phyloP scores from a whole-genome alignment of 2,113 vertebrate species.

The Colossoma macropomum region DNA sequence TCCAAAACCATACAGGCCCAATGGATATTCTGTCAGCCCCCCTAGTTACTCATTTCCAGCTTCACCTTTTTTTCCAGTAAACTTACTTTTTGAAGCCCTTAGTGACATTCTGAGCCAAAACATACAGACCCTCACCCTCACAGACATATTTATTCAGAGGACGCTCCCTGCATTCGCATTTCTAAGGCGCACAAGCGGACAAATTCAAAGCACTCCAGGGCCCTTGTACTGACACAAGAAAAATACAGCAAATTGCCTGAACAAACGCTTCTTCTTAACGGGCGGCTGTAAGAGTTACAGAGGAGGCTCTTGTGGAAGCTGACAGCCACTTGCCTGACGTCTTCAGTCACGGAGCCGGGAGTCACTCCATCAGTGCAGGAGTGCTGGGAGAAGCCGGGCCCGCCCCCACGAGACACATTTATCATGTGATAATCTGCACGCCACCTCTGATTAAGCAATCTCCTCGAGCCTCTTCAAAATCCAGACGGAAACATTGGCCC shows the following conservation, averaged over 20 bases:
- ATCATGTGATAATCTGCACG: slow-evolving; percentile 29
- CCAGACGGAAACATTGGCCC: slow-evolving; percentile 1
- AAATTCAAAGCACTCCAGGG: slow-evolving; percentile 32
- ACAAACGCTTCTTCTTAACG: slow-evolving; percentile 5
- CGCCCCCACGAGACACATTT: slow-evolving; percentile 28
- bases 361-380: slow-evolving; percentile 4
- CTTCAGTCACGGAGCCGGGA: slow-evolving; percentile 26
- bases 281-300: slow-evolving; percentile 5
- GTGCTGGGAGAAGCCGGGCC: background rate
- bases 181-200: background rate
- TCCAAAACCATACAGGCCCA: too few relatives aligned
- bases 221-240: slow-evolving; percentile 12
- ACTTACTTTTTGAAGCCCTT: background rate
- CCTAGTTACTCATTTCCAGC: too few relatives aligned
- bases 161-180: background rate
- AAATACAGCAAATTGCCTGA: slow-evolving; percentile 31
- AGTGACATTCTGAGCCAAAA: background rate
- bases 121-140: background rate
- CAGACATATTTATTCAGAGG: background rate
- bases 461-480: slow-evolving; percentile 12
- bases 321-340: slow-evolving; percentile 41
- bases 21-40: too few relatives aligned
- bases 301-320: slow-evolving; percentile 5
- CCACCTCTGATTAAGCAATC: slow-evolving; percentile 34
- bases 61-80: background rate